These are phyloP conservation scores for Rhinichthys klamathensis DNA, from an alignment of 2,113 vertebrate genomes.

Conservation along the genomic window DNA sequence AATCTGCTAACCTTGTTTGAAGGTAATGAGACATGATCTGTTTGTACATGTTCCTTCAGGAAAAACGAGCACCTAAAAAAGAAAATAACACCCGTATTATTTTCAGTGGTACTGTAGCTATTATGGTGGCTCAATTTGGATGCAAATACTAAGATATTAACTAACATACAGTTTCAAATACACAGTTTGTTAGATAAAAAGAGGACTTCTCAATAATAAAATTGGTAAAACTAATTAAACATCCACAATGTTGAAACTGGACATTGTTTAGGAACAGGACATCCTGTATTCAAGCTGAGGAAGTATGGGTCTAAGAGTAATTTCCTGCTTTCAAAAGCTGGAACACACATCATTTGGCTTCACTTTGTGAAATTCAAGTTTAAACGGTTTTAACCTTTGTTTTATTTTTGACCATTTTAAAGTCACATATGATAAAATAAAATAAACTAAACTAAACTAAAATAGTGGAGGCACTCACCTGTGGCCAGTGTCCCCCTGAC, in stretches of 20 bases:
- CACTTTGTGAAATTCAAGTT: not conserved
- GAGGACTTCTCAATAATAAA: not conserved
- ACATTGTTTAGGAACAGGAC: not conserved
- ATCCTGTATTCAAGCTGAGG: not conserved
- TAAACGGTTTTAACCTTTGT: not conserved
- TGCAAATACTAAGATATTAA: not conserved
- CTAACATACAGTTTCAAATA: not conserved
- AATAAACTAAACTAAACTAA: not conserved
- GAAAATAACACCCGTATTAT: slow-evolving; percentile 59
- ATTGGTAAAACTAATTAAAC: not conserved
- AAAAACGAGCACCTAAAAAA: slow-evolving; percentile 89
- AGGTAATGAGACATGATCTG: slow-evolving; percentile 96
- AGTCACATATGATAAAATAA: not conserved
- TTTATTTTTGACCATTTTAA: not conserved
- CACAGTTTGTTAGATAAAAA: not conserved
- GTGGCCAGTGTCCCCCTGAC: slow-evolving; percentile 90
- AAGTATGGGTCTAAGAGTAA: not conserved
- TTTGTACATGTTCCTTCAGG: slow-evolving; percentile 99
- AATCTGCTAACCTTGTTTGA: slow-evolving; percentile 87
- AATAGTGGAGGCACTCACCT: slow-evolving; percentile 75
- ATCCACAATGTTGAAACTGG: not conserved
- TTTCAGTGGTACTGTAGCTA: not conserved
- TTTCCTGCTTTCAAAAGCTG: slow-evolving; percentile 42
- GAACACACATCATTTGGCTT: not conserved
- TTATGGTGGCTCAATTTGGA: not conserved